These are phyloP conservation scores for Sinohyriopsis cumingii DNA, from an alignment of 2,888 invertebrate species.

Conservation along the genomic window DNA sequence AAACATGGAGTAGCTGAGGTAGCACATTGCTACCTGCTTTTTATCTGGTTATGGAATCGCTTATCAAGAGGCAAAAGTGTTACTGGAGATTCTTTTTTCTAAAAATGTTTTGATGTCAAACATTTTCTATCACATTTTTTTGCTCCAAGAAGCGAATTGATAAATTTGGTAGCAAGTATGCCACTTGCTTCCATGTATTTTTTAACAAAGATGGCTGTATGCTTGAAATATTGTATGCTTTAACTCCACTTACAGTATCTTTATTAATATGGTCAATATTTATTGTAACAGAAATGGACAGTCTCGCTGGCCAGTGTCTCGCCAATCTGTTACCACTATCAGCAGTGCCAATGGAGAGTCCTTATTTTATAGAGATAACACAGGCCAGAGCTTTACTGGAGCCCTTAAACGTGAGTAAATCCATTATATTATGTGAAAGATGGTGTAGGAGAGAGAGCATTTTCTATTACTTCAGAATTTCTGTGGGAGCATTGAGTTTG, in stretches of 20 bases:
- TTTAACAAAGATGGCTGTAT: no score
- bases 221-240: neutral
- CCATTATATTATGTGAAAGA: neutral
- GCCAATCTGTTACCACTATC: constrained; percentile 22
- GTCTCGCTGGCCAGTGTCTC: constrained; percentile 17
- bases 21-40: no score
- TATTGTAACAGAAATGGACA: constrained; percentile 20
- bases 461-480: neutral
- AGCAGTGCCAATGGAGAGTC: constrained; percentile 2
- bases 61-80: no score
- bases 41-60: no score
- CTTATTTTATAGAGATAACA: neutral
- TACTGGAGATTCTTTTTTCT: no score
- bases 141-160: no score
- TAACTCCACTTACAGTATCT: constrained; percentile 1
- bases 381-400: constrained; percentile 14
- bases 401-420: constrained; percentile 33
- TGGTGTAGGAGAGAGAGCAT: neutral
- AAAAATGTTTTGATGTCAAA: no score
- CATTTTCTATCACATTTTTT: no score
- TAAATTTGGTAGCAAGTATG: no score
- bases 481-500: no score
- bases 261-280: constrained; percentile 1
- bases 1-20: no score
- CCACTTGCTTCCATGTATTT: no score